phyloP scores from a whole-genome alignment of 2,113 vertebrate species.

The Hemiscyllium ocellatum region DNA sequence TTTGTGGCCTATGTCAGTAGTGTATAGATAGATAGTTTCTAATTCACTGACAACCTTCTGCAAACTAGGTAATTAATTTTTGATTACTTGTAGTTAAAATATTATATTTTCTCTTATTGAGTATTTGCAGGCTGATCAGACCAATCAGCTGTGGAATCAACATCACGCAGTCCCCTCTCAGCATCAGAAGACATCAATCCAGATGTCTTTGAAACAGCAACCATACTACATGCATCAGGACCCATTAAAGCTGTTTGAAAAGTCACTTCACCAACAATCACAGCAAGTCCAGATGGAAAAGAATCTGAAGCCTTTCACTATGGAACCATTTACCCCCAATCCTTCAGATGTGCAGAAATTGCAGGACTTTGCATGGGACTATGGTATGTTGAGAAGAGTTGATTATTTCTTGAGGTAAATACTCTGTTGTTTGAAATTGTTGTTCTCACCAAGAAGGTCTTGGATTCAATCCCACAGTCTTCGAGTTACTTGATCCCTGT shows the following conservation, averaged over 20 bases:
- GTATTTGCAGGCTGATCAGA: constrained; percentile 80
- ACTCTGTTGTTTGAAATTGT: not conserved
- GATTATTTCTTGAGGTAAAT: not conserved
- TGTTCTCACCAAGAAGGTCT: not conserved
- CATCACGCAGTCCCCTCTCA: constrained; percentile 69
- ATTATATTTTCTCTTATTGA: constrained; percentile 45
- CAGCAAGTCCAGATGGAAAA: constrained; percentile 71
- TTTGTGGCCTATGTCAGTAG: not conserved
- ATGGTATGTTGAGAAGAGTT: constrained; percentile 40
- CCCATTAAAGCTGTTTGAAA: constrained; percentile 83
- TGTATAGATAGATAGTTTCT: not conserved
- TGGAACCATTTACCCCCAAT: constrained; percentile 72
- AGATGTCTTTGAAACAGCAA: constrained; percentile 75
- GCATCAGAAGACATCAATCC: constrained; percentile 72
- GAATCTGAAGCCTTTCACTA: constrained; percentile 83
- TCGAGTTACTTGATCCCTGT: not conserved
- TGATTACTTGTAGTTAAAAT: not conserved
- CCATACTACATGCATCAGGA: constrained; percentile 79
- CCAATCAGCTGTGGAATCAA: constrained; percentile 87
- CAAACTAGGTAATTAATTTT: not conserved
- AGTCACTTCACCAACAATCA: constrained; percentile 67
- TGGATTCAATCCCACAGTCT: not conserved
- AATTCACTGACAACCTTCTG: not conserved
- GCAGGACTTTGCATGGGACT: constrained; percentile 89
- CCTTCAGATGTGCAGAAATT: constrained; percentile 73